These are phyloP conservation scores for Anthopleura xanthogrammica DNA, from an alignment of 92 coral and sea anemone species.

Conservation along the genomic window DNA sequence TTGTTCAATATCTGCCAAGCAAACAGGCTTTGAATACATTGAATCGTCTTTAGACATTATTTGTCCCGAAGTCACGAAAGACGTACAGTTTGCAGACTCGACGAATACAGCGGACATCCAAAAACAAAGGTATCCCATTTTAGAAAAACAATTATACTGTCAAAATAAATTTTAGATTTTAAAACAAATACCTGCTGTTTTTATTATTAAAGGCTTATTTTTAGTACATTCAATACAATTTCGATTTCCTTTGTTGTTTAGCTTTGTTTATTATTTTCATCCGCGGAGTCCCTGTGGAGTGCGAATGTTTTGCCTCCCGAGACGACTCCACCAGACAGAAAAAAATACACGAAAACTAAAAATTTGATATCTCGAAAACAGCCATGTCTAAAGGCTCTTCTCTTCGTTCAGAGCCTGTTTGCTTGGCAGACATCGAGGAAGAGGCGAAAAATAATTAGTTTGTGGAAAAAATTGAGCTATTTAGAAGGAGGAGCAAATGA, in stretches of 20 bases:
- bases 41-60: background rate
- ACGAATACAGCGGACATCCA: no score
- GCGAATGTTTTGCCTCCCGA: background rate
- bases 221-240: no score
- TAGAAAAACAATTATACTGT: no score
- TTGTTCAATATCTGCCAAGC: slow-evolving; percentile 2
- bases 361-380: background rate
- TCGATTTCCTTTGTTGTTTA: no score
- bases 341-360: background rate
- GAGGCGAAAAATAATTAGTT: background rate
- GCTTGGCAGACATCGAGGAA: slow-evolving; percentile 15
- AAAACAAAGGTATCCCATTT: background rate
- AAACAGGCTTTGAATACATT: background rate
- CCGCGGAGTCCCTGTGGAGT: no score
- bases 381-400: background rate
- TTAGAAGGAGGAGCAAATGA: slow-evolving; percentile 19
- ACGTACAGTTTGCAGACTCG: background rate
- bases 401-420: background rate
- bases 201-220: no score
- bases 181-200: background rate
- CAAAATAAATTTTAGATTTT: no score
- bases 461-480: background rate
- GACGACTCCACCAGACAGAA: no score
- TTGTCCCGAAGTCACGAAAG: background rate
- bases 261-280: no score